Evolutionary conservation across 2,888 invertebrate genomes (phyloP), one percentile per base, ranked within the genome.

Genomic region (Agrochola lychnidis): DNA sequence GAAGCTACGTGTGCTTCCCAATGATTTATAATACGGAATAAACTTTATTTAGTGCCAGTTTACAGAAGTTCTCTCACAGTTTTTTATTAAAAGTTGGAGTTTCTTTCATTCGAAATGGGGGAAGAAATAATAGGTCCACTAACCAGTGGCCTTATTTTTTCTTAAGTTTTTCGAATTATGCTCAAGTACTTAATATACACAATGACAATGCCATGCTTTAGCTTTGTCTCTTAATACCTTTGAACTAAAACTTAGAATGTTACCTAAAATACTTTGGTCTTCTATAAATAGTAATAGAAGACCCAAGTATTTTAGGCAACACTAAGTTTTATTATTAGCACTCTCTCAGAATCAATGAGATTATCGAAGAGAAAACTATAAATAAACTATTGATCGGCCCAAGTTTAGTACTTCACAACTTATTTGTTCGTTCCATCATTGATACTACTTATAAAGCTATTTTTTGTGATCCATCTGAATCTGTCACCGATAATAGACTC

Each of bases 21-120:
- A 67, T 80, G 72, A 86, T 81, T 84, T 78, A 87, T 81, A 82
- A 79, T 73, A 61, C 68, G 48, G 48, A 78, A 70, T 63, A 57
- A 87, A 85, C 74, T 85, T 85, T 66, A 59, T 69, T 73, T 59
- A 22, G 48, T 2, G 45, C 16, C 42, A 36, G 45, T 63, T 63
- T 78, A 25, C 19, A 40, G 0, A 48, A 73, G 67, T 77, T 81
- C 4, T 16, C 9, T 9, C 3, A 12, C 2, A 14, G 12, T 12
- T 72, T 76, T 74, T 70, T 62, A 67, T 79, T 68, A 14, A 14
- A 59, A 48, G 53, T 9, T 51, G 45, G 53, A 53, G 4, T 71
- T 71, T 79, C 19, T 25, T 53, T 71, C 22, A 30, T 57, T 71
- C 25, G 2, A 59, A 59, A 59, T 59, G 16, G 57, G n/a, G 53